phyloP scores from a whole-genome alignment of 2,797 vertebrate species.

The Galaxias olidus region DNA sequence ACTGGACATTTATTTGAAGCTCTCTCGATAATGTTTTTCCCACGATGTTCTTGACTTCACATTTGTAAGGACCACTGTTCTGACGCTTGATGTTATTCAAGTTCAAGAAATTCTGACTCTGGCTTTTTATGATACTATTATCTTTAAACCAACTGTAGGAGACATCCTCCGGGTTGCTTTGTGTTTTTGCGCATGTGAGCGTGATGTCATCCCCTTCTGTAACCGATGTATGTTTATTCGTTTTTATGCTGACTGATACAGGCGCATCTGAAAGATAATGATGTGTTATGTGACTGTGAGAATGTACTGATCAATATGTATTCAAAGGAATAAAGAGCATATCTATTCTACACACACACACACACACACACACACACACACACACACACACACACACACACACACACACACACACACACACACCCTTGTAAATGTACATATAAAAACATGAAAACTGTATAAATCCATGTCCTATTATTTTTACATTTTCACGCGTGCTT shows the following conservation, averaged over 20 bases:
- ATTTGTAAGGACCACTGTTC: conserved; percentile 33
- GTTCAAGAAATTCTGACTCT: rapidly evolving
- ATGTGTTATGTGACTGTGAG: background rate
- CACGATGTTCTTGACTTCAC: conserved; percentile 5
- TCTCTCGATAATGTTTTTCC: rapidly evolving
- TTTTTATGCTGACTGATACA: conserved; percentile 18
- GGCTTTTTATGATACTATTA: rapidly evolving
- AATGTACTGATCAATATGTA: too few relatives aligned
- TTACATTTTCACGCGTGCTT: too few relatives aligned
- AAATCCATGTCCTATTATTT: too few relatives aligned
- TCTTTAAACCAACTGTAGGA: conserved; percentile 21
- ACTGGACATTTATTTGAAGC: conserved; percentile 10
- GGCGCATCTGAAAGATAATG: conserved; percentile 59
- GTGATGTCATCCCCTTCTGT: conserved; percentile 1
- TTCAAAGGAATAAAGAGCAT: too few relatives aligned
- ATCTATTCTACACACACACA: too few relatives aligned
- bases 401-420: too few relatives aligned
- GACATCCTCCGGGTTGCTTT: conserved; percentile 14
- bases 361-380: too few relatives aligned
- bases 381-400: too few relatives aligned
- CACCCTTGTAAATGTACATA: too few relatives aligned
- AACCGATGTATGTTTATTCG: rapidly evolving
- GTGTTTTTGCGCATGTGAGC: conserved; percentile 39
- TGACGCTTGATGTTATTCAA: rapidly evolving
- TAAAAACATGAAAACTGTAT: too few relatives aligned